Evolutionary conservation across 2,888 invertebrate species (phyloP), one percentile per base, ranked within the genome.

Genomic region (Cheilosia soror): DNA sequence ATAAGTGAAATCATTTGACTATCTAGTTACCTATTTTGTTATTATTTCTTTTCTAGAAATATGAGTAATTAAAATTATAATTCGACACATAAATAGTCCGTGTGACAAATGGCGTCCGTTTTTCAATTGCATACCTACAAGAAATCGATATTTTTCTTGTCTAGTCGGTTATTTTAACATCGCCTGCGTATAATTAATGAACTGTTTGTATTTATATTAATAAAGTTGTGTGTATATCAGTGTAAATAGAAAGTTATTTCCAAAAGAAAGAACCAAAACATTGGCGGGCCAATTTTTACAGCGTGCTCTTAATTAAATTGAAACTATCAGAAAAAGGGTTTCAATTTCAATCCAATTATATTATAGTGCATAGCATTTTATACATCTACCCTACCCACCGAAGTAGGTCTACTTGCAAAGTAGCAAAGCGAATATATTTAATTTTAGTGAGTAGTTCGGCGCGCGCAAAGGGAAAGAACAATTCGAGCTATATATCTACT

Each of bases 261-360:
- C 20, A 44, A 40, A 68, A 13, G 20, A 58, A 68, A 31, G 20
- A 55, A 33, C 29, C 11, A 37, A 69, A 47, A 49, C 44, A 57
- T 60, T 60, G 15, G 37, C 53, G 40, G 29, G 31, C 37, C 57
- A 63, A 57, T 63, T 71, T 57, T 25, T 29, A 6, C 51, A 20
- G 55, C 57, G 69, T 63, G 75, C 63, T 81, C 81, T 63, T 75
- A 81, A 81, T 81, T 81, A 42, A 63, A 40, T 57, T 57, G 62
- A 68, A 60, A 63, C 20, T 44, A 47, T 57, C 11, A 0, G 4
- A 65, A 76, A 76, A 69, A 57, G 73, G 65, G 37, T 37, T 37
- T 37, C 9, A 37, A 37, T 71, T 63, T 40, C 65, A 84, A 84
- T 84, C 73, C 73, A 84, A 84, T 84, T 83, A 83, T 58, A 69